These are phyloP conservation scores for Galaxias olidus DNA, from an alignment of 2,797 vertebrate genomes.

Conservation along the genomic window DNA sequence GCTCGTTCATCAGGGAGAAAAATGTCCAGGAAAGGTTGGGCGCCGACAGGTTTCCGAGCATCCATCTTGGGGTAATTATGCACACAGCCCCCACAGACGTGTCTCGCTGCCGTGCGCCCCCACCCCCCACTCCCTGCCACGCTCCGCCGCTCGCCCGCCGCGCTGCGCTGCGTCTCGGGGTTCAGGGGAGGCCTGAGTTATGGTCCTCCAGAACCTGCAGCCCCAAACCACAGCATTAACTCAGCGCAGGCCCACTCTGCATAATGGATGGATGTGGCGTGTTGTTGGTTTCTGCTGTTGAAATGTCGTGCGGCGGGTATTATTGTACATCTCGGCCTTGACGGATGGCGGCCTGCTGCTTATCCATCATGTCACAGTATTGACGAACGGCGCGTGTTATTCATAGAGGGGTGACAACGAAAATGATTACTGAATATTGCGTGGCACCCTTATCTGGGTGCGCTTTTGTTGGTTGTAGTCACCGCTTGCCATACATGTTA, in stretches of 20 bases:
- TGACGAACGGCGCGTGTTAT: no score
- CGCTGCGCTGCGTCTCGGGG: conserved; percentile 26
- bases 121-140: no score
- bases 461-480: no score
- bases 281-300: conserved; percentile 15
- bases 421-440: no score
- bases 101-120: conserved; percentile 48
- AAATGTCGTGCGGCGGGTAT: conserved; percentile 18
- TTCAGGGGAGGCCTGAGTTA: conserved; percentile 38
- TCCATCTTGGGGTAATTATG: conserved; percentile 72
- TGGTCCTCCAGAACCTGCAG: conserved; percentile 32
- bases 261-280: conserved; percentile 30
- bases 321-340: conserved; percentile 1
- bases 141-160: conserved; percentile 36
- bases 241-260: conserved; percentile 10
- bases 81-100: conserved; percentile 51
- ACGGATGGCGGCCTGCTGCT: background rate
- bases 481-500: no score
- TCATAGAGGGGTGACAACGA: no score
- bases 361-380: conserved; percentile 5
- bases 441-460: no score
- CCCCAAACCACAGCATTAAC: conserved; percentile 29
- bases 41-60: conserved; percentile 52
- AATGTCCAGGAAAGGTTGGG: conserved; percentile 61
- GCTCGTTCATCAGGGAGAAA: conserved; percentile 67